phyloP scores from a whole-genome alignment of 2,113 vertebrate species.

The Colistium nudipinnis region DNA sequence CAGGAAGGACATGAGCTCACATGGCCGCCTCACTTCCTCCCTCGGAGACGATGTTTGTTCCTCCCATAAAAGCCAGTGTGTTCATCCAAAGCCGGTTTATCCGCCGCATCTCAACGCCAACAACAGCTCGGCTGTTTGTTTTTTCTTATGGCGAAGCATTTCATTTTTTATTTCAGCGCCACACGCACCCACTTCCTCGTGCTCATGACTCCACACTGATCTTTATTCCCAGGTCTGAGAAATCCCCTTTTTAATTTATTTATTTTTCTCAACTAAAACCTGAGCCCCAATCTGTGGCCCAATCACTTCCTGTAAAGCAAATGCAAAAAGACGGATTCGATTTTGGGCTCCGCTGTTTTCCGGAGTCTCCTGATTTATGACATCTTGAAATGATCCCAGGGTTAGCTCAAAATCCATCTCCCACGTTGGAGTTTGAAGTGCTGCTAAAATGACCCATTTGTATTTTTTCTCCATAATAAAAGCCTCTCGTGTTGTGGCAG shows the following conservation, averaged over 20 bases:
- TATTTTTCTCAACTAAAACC: too few species aligned
- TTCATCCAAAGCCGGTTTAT: conserved; percentile 33
- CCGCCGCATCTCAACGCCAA: neutral
- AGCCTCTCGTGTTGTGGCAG: too few species aligned
- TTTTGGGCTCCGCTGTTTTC: conserved; percentile 21
- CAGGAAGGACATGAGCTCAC: conserved; percentile 72
- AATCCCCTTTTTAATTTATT: too few species aligned
- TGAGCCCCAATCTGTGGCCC: neutral
- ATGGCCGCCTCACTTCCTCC: conserved; percentile 64
- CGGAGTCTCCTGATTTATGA: conserved; percentile 22
- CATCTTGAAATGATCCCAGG: conserved; percentile 15
- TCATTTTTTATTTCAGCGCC: conserved; percentile 1
- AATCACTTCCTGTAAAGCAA: conserved; percentile 1
- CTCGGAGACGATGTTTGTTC: conserved; percentile 54
- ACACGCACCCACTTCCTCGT: neutral
- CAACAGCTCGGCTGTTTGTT: neutral
- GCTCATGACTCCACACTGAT: neutral
- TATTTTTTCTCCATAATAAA: too few species aligned
- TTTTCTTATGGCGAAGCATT: neutral
- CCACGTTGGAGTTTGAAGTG: neutral
- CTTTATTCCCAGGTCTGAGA: neutral
- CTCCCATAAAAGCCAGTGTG: conserved; percentile 40
- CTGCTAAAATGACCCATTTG: conserved; percentile 1
- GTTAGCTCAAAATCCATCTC: conserved; percentile 15
- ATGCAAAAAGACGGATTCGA: neutral